Percentiles rank a stretch among this genome's conserved stretches.
Conservation (phyloP, 2,797 vertebrate genomes). For the Gephyroberyx darwinii region DNA sequence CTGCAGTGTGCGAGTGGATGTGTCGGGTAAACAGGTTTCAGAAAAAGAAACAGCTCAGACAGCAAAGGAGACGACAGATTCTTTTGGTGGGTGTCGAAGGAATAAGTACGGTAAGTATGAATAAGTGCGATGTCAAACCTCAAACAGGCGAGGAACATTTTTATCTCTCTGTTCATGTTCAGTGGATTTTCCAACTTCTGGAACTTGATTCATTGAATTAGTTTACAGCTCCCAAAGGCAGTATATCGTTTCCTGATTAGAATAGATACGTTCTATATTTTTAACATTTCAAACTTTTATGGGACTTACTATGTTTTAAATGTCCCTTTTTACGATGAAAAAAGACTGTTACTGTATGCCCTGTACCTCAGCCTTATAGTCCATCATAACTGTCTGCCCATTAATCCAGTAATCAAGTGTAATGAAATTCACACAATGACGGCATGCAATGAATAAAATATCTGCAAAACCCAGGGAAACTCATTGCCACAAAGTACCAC, state of each 20-base stretch:
- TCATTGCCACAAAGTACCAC: too few species aligned
- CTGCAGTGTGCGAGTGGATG: too few species aligned
- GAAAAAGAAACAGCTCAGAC: too few species aligned
- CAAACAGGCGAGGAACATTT: too few species aligned
- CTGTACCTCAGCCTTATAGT: background rate
- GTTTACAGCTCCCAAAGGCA: too few species aligned
- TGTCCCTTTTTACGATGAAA: background rate
- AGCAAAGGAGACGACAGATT: too few species aligned
- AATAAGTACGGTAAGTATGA: too few species aligned
- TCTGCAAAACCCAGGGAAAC: background rate
- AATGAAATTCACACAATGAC: background rate
- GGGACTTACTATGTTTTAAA: background rate
- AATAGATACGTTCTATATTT: background rate
- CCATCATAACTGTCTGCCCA: conserved; percentile 7
- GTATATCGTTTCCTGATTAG: too few species aligned
- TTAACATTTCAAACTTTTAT: background rate
- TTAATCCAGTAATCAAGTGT: conserved; percentile 16
- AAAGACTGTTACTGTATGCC: background rate
- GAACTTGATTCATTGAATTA: background rate
- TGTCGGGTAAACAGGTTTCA: too few species aligned
- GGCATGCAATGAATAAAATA: background rate
- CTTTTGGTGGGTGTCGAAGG: too few species aligned
- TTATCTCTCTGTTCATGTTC: background rate
- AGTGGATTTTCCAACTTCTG: background rate
- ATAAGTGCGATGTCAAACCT: too few species aligned